Conservation (phyloP, 2,797 vertebrate species). For the Cyprinodon diabolis region DNA sequence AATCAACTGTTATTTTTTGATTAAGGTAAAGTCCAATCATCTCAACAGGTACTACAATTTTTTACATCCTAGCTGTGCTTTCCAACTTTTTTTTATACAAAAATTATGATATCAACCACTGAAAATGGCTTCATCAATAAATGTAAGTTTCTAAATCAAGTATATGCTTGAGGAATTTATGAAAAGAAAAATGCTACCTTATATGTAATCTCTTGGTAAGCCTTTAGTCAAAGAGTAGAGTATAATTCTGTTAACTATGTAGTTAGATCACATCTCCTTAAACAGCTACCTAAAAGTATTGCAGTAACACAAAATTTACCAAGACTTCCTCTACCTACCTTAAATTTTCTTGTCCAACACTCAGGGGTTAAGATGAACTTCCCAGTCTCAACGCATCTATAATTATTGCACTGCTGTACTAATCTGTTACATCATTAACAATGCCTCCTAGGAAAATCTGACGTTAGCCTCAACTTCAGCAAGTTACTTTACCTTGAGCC, state of each 20-base stretch:
- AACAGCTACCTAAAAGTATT: conserved; percentile 31
- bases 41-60: neutral
- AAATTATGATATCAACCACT: neutral
- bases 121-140: neutral
- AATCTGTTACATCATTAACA: conserved; percentile 52
- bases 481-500: conserved; percentile 4
- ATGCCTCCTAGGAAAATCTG: conserved; percentile 12
- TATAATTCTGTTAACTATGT: neutral
- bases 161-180: too few relatives aligned
- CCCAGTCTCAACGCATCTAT: conserved; percentile 31
- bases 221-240: too few relatives aligned
- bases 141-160: neutral
- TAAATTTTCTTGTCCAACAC: conserved; percentile 8
- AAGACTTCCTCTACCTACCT: conserved; percentile 42
- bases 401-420: conserved; percentile 42
- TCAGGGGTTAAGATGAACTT: conserved; percentile 6
- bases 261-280: conserved; percentile 13
- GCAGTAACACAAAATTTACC: conserved; percentile 9
- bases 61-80: neutral
- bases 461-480: conserved; percentile 22
- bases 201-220: neutral
- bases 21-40: neutral
- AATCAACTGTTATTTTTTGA: neutral
- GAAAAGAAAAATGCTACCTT: neutral
- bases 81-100: neutral